Evolutionary conservation across 2,797 vertebrate species (phyloP).

Genomic region (Adrianichthys oophorus): DNA sequence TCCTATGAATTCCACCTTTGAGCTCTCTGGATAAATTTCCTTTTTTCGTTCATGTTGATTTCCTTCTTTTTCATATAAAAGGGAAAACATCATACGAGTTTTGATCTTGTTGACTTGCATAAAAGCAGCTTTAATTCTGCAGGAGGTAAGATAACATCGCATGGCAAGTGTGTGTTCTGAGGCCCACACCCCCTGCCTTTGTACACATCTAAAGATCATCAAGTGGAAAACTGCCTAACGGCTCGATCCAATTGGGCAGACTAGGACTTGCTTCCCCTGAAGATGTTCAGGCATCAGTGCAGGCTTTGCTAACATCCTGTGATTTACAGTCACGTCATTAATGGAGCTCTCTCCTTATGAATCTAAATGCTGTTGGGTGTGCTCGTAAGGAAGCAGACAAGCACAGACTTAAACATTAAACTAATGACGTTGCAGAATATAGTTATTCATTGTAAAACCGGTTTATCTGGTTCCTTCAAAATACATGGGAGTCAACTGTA

Average conservation of each 20-base stretch:
- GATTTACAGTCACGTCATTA: conserved; percentile 46
- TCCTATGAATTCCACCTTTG: too few relatives aligned
- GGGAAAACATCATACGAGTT: conserved; percentile 27
- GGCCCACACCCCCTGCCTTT: conserved; percentile 46
- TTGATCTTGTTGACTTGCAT: conserved; percentile 66
- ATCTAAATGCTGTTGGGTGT: conserved; percentile 25
- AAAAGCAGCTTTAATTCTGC: conserved; percentile 58
- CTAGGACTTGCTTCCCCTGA: conserved; percentile 33
- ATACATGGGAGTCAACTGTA: conserved; percentile 62
- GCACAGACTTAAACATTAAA: conserved; percentile 23
- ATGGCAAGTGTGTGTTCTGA: conserved; percentile 60
- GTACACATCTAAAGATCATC: conserved; percentile 62
- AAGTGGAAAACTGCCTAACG: conserved; percentile 48
- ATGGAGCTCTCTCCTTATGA: conserved; percentile 13
- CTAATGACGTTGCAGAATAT: conserved; percentile 32
- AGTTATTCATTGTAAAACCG: conserved; percentile 55
- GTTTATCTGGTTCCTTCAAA: conserved; percentile 67
- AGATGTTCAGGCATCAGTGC: conserved; percentile 28
- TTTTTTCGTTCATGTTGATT: conserved; percentile 9
- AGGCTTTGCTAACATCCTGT: conserved; percentile 61
- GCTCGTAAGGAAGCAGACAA: conserved; percentile 14
- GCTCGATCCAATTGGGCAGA: conserved; percentile 40
- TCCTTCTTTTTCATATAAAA: conserved; percentile 14
- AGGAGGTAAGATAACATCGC: conserved; percentile 60
- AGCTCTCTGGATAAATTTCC: not conserved